phyloP scores from a whole-genome alignment of 23 tunicate genomes.

The Ciona savignyi region DNA sequence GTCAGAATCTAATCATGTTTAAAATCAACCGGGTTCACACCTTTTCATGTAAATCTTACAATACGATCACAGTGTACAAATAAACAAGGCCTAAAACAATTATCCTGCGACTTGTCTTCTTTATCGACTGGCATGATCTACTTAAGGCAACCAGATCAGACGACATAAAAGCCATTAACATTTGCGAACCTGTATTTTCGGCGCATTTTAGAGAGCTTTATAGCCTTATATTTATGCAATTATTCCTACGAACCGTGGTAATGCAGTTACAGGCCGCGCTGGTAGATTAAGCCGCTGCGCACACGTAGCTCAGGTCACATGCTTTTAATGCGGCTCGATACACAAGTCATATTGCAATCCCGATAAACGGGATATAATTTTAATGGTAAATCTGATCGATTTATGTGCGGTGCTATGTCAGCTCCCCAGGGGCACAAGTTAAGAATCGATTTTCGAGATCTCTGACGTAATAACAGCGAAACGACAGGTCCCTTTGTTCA shows the following conservation, averaged over 20 bases:
- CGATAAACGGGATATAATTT: not conserved
- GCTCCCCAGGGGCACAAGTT: not conserved
- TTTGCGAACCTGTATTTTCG: no score
- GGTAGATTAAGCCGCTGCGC: no score
- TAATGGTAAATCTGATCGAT: not conserved
- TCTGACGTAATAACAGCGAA: not conserved
- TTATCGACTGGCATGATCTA: not conserved
- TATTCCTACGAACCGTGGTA: no score
- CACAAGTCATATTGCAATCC: not conserved
- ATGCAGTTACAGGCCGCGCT: no score
- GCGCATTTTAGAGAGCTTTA: no score
- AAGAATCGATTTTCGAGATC: not conserved
- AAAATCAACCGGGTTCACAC: not conserved
- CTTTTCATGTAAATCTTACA: not conserved
- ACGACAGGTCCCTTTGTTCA: no score
- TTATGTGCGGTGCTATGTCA: not conserved
- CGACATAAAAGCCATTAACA: no score
- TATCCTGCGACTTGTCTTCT: not conserved
- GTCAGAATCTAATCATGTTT: not conserved
- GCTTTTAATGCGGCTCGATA: not conserved
- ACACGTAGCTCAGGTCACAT: no score
- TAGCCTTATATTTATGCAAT: no score
- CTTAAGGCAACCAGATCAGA: no score
- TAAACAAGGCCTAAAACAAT: not conserved
- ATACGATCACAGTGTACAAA: not conserved